phyloP scores from a whole-genome alignment of 2,797 vertebrate genomes.

The Neosilurus mollespiculum region DNA sequence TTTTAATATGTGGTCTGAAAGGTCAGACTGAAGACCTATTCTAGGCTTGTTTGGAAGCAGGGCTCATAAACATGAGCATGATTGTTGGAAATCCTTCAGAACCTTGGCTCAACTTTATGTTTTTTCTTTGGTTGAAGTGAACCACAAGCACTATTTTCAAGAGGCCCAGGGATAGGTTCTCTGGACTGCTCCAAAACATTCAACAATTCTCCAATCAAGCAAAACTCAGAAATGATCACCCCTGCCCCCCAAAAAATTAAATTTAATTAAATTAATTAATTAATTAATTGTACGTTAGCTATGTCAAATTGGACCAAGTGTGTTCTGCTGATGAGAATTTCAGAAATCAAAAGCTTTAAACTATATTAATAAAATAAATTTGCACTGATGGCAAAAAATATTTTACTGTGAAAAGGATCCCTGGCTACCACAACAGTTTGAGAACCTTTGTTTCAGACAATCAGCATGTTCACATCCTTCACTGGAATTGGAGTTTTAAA shows the following conservation, averaged over 20 bases:
- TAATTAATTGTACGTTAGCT: background rate
- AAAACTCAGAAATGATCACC: background rate
- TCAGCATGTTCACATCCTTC: background rate
- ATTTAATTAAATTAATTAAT: no score
- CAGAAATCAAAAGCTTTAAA: background rate
- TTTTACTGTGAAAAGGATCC: background rate
- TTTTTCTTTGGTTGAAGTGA: background rate
- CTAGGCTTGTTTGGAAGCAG: background rate
- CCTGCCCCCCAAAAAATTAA: no score
- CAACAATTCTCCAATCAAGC: background rate
- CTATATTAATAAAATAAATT: background rate
- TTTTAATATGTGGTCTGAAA: background rate
- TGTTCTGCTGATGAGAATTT: background rate
- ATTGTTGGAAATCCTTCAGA: background rate
- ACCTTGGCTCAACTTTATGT: background rate
- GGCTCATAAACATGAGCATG: background rate
- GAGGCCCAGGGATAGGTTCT: background rate
- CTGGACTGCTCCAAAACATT: background rate
- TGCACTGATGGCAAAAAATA: background rate
- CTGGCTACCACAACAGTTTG: background rate
- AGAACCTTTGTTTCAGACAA: background rate
- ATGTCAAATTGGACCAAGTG: background rate
- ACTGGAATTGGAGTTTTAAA: background rate
- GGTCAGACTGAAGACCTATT: background rate
- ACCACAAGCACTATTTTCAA: background rate